These are phyloP conservation scores for Aquatica leii DNA, from an alignment of 2,888 invertebrate genomes.

Conservation along the genomic window DNA sequence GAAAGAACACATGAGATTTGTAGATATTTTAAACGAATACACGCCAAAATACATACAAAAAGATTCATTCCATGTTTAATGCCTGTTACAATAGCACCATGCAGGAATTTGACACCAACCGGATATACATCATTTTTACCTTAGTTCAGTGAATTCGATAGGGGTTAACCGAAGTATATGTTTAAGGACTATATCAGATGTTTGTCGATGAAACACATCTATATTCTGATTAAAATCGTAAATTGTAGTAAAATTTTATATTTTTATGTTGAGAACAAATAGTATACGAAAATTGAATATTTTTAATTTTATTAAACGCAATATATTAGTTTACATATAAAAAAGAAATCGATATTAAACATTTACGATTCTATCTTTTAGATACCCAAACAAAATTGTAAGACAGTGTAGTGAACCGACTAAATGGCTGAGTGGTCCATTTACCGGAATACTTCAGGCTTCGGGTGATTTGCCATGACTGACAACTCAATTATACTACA, in stretches of 20 bases:
- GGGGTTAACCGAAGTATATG: slow-evolving; percentile 22
- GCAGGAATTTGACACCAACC: slow-evolving; percentile 43
- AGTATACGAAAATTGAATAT: no score
- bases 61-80: slow-evolving; percentile 23
- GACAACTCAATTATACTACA: slow-evolving; percentile 57
- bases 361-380: slow-evolving; percentile 12
- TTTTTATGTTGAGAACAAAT: no score
- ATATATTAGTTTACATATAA: not conserved
- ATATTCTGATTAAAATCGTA: not conserved
- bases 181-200: slow-evolving; percentile 1
- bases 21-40: slow-evolving; percentile 39
- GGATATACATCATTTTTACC: slow-evolving; percentile 42
- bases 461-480: slow-evolving; percentile 57
- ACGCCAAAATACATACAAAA: slow-evolving; percentile 39
- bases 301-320: no score
- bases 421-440: slow-evolving; percentile 43
- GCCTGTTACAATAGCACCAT: slow-evolving; percentile 38
- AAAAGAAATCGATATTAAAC: slow-evolving; percentile 5
- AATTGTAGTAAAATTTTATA: not conserved
- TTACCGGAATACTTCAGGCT: slow-evolving; percentile 47
- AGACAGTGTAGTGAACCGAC: slow-evolving; percentile 42
- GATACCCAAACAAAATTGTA: slow-evolving; percentile 27
- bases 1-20: slow-evolving; percentile 44
- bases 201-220: slow-evolving; percentile 1
- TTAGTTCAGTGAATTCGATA: slow-evolving; percentile 35